Conservation (phyloP, 2,888 invertebrate species). For the Aphodius granarius region DNA sequence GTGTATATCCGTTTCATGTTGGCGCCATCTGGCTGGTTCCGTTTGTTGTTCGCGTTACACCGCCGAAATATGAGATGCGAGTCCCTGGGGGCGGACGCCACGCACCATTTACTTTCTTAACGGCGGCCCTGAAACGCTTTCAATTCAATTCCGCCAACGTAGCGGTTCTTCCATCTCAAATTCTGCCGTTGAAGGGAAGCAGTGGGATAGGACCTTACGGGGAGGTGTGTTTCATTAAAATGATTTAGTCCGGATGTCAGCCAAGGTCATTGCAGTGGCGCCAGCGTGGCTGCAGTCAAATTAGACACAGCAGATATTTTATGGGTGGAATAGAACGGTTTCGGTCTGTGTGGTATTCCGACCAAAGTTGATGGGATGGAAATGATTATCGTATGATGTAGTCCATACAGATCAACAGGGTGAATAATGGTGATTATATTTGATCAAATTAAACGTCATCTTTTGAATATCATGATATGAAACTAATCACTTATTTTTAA, state of each 20-base stretch:
- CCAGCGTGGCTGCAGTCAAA: slow-evolving; percentile 49
- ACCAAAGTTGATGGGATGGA: neutral
- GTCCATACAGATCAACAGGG: too few relatives aligned
- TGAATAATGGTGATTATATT: neutral
- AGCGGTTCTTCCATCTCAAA: neutral
- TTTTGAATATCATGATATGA: too few relatives aligned
- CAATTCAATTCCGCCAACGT: neutral
- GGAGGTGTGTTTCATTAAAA: neutral
- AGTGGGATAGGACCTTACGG: neutral
- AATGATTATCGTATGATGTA: neutral
- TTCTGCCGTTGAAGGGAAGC: neutral
- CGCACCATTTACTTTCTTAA: slow-evolving; percentile 31
- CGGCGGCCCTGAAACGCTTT: neutral
- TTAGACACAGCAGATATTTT: slow-evolving; percentile 42
- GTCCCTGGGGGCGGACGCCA: slow-evolving; percentile 29
- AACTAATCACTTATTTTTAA: too few relatives aligned
- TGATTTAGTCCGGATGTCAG: slow-evolving; percentile 44
- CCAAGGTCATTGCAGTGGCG: slow-evolving; percentile 44
- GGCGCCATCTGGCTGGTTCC: neutral
- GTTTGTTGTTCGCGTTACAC: neutral
- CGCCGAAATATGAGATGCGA: neutral
- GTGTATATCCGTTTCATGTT: neutral
- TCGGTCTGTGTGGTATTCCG: slow-evolving; percentile 8
- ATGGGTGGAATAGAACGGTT: slow-evolving; percentile 34
- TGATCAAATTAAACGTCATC: too few relatives aligned